phyloP scores from a whole-genome alignment of 2,888 invertebrate species.

The Suillia variegata region DNA sequence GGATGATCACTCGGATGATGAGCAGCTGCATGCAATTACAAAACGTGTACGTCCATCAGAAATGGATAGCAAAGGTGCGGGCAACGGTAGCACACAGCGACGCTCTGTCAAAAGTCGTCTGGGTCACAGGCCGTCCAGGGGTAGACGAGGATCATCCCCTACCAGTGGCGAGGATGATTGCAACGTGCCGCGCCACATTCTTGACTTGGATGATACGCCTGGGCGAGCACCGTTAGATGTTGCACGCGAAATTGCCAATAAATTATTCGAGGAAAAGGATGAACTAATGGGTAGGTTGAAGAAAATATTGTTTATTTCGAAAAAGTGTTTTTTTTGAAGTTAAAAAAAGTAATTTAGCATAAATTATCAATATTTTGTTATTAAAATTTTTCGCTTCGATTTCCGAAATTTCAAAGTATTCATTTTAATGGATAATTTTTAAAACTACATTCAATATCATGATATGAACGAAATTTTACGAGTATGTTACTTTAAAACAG shows the following conservation, averaged over 20 bases:
- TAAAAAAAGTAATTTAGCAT: no score
- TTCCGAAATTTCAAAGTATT: no score
- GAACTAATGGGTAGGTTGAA: conserved; percentile 70
- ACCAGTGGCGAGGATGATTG: conserved; percentile 63
- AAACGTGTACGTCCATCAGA: conserved; percentile 47
- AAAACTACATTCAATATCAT: no score
- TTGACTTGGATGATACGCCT: conserved; percentile 66
- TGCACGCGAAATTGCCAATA: conserved; percentile 74
- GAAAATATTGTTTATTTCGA: not conserved
- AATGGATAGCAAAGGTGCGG: conserved; percentile 15
- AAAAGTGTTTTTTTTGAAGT: not conserved
- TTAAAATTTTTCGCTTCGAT: no score
- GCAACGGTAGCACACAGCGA: conserved; percentile 29
- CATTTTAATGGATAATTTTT: no score
- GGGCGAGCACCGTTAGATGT: conserved; percentile 59
- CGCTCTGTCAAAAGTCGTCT: conserved; percentile 44
- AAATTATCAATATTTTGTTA: no score
- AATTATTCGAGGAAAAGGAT: conserved; percentile 76
- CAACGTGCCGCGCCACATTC: conserved; percentile 61
- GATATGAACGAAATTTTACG: no score
- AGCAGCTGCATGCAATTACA: conserved; percentile 42
- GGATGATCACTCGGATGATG: conserved; percentile 48
- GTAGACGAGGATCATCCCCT: conserved; percentile 47
- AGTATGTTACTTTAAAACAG: no score
- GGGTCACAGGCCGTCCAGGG: conserved; percentile 38